Base-by-base conservation (phyloP, 1,140 invertebrate genomes). In the Cephus cinctus region DNA sequence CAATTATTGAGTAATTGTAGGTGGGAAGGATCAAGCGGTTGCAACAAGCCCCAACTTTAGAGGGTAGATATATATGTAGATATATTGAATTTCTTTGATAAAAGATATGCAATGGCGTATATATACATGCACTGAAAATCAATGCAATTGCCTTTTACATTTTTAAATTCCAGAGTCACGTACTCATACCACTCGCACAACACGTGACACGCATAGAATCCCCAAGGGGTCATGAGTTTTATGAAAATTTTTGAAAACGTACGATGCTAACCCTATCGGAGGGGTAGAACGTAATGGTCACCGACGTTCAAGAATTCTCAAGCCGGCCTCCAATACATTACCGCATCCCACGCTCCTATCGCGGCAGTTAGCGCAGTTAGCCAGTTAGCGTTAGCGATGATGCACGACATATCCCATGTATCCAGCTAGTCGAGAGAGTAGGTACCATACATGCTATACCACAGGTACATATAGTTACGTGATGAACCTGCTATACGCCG, bases 161-260 rank as follows among this genome's bases (percentile, higher is more conserved):
- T n/a, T n/a, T n/a, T n/a, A n/a, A n/a, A 27, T n/a, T 27, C 25
- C n/a, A 20, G 14, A 5, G 12, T 25, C 22, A 48, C 44, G 41
- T 49, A 21, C 41, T 21, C 15, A 23, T 4, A 4, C 4, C 50
- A 9, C 20, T 46, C 43, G 43, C 55, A 59, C n/a, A n/a, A n/a
- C 43, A 41, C 51, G 46, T 59, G 56, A 59, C 55, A 58, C 50
- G 56, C 55, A 57, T 58, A 39, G 53, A 50, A 50, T 57, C 47
- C 43, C 46, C 46, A 31, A 59, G 50, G 50, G 47, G 47, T 58
- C 54, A 54, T 8, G 19, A 35, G 45, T 39, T 50, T 50, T 47
- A 43, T 38, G 42, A 42, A 41, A 58, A 47, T 6, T 6, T 27
- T 27, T n/a, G 25, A 27, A n/a, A 27, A 27, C 25, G 25, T 27